Percentiles rank a stretch among this genome's conserved stretches.
These are phyloP conservation scores for Synergus gifuensis DNA, from an alignment of 2,888 invertebrate genomes.

Conservation along the genomic window DNA sequence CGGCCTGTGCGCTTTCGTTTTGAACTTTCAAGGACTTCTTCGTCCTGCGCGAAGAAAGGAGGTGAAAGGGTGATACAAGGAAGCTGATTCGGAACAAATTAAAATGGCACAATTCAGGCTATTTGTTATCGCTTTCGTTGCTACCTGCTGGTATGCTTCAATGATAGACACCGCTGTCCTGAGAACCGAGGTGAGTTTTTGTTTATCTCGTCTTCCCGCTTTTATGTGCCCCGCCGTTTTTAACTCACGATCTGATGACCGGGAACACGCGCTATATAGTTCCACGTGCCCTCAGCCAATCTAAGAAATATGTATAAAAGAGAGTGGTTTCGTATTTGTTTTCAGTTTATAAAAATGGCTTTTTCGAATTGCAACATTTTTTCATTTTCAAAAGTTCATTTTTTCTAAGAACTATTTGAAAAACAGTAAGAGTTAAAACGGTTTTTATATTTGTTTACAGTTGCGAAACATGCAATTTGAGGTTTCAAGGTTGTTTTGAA, in stretches of 20 bases:
- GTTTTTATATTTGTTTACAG: not conserved
- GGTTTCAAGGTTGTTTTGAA: not conserved
- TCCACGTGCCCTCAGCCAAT: conserved; percentile 16
- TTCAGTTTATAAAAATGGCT: not conserved
- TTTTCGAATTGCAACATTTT: no score
- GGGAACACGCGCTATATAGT: conserved; percentile 19
- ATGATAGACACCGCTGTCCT: conserved; percentile 64
- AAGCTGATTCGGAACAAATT: conserved; percentile 23
- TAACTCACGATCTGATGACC: not conserved
- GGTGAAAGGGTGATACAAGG: conserved; percentile 18
- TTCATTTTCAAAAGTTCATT: not conserved
- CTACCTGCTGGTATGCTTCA: conserved; percentile 60
- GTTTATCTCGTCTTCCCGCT: not conserved
- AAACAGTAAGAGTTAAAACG: not conserved
- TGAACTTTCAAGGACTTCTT: conserved; percentile 17
- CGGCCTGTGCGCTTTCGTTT: conserved; percentile 26
- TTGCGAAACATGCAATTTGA: not conserved
- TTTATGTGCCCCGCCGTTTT: not conserved
- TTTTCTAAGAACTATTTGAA: not conserved
- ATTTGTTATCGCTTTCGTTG: conserved; percentile 54
- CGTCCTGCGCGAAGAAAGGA: conserved; percentile 31
- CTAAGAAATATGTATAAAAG: no score
- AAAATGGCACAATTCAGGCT: conserved; percentile 61
- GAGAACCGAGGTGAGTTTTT: conserved; percentile 60
- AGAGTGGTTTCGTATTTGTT: not conserved